phyloP scores from a whole-genome alignment of 2,113 vertebrate species.

The Eulemur macaco region DNA sequence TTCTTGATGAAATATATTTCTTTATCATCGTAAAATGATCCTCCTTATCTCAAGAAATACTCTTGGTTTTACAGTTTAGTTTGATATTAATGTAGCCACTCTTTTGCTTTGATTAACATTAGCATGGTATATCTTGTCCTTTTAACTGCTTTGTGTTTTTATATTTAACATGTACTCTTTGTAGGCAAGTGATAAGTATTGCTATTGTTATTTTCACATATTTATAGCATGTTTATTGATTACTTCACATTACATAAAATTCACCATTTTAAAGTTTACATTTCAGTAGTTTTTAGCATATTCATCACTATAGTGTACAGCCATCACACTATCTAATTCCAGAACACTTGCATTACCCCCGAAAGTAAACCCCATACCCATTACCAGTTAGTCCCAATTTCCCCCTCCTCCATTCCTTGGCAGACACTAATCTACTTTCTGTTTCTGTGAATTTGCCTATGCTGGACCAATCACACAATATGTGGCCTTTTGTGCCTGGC shows the following conservation, averaged over 20 bases:
- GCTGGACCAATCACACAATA: background rate
- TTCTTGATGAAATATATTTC: background rate
- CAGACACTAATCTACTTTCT: background rate
- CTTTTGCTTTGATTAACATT: background rate
- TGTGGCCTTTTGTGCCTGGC: background rate
- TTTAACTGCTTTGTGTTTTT: background rate
- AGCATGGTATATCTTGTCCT: background rate
- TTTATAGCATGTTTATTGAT: background rate
- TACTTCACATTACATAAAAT: background rate
- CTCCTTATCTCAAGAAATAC: background rate
- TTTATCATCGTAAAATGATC: constrained; percentile 1
- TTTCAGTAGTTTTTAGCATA: background rate
- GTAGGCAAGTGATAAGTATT: background rate
- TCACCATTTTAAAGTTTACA: background rate
- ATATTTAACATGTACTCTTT: background rate
- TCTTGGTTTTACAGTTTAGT: background rate
- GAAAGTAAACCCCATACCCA: background rate
- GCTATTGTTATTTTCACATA: background rate
- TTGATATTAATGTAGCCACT: background rate
- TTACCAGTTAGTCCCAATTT: background rate
- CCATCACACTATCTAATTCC: background rate
- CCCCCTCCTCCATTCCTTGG: background rate
- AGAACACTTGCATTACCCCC: background rate
- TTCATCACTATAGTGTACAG: background rate
- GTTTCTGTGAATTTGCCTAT: background rate